Evolutionary conservation across 2,113 vertebrate genomes (phyloP), one percentile per base, ranked within the genome.

Genomic region (Rhipidura dahli): DNA sequence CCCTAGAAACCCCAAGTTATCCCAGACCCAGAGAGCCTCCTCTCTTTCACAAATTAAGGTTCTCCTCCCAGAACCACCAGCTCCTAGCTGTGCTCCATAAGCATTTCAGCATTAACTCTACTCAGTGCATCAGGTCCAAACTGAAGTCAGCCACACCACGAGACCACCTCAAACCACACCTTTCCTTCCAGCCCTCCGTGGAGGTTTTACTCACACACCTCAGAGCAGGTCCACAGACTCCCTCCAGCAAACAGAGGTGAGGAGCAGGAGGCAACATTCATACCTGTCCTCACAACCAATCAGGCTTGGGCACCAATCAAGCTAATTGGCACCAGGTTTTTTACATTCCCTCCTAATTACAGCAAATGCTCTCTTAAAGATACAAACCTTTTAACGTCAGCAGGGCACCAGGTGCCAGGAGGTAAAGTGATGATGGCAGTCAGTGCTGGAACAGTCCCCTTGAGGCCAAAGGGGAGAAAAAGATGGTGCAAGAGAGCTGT

Each of bases 281-380:
- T 10, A 47, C 7, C 42, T 56, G 37, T 57, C 31, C 54, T 64
- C 37, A 47, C 28, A 42, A 23, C 50, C 63, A 87, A 28, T 51
- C 68, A 83, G 39, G 3, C 60, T 56, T 66, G 78, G 40, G 15
- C 60, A 83, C 71, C 71, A 83, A 88, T 79, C 90, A 93, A 80
- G 83, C 70, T 97, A 83, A 76, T 86, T 93, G 30, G 63, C 92
- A 96, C 60, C 96, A 93, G 88, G n/a, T 76, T 59, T 90, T 83
- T 83, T 20, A 33, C 66, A 90, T 96, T 92, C 68, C 42, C 90
- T 35, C 7, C 5, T n/a, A 66, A 50, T 77, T 72, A 91, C 11
- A 5, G 65, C 63, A 80, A 60, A n/a, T 0, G 0, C 7, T 45
- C 57, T 63, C 35, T 84, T 53, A 78, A 73, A 87, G 88, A 6